A percentile compares a stretch with the other conserved stretches of the same genome.
phyloP scores from a whole-genome alignment of 2,888 invertebrate genomes.

The Synergus japonicus region DNA sequence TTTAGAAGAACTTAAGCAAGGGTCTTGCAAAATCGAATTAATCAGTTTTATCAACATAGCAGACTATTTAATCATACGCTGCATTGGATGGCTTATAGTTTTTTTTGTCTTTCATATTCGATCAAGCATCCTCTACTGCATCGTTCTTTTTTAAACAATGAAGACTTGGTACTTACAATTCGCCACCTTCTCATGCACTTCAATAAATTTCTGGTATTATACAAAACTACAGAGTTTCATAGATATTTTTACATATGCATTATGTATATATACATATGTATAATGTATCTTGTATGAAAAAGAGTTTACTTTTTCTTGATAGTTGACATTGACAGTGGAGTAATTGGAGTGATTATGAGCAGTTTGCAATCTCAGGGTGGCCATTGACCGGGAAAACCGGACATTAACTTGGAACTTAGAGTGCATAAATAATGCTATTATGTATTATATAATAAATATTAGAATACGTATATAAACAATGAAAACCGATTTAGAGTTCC shows the following conservation, averaged over 20 bases:
- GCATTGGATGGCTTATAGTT: constrained; percentile 34
- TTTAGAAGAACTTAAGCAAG: constrained; percentile 15
- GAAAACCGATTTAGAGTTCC: background rate
- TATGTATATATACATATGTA: background rate
- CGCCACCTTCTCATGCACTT: constrained; percentile 5
- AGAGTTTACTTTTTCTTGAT: background rate
- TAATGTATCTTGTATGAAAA: background rate
- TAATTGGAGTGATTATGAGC: constrained; percentile 5
- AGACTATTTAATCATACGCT: constrained; percentile 24
- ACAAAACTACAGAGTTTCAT: background rate
- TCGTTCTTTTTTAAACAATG: constrained; percentile 27
- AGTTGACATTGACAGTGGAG: constrained; percentile 1
- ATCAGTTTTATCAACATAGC: constrained; percentile 52
- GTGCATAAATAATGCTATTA: too few species aligned
- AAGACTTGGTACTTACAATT: constrained; percentile 30
- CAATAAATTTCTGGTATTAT: background rate
- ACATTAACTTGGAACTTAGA: background rate
- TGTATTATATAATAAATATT: background rate
- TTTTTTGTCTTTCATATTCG: constrained; percentile 16
- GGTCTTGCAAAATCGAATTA: constrained; percentile 40
- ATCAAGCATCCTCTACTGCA: constrained; percentile 39
- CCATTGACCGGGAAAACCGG: too few species aligned
- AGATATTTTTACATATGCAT: background rate
- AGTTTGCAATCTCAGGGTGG: background rate
- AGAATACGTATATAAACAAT: background rate